Base-by-base conservation (phyloP, 64 coral and sea anemone genomes). In the Catalaphyllia jardinei region DNA sequence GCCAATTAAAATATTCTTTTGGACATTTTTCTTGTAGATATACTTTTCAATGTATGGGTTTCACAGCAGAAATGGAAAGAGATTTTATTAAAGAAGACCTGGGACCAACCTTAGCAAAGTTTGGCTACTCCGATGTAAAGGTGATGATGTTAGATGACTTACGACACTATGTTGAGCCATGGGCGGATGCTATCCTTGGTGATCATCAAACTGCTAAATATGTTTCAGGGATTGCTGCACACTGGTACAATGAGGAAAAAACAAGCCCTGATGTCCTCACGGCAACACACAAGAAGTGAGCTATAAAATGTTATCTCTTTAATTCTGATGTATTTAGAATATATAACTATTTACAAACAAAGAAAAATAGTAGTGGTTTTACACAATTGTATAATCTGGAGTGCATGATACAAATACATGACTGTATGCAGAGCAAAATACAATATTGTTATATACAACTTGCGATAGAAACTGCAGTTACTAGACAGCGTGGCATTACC, bases 91-190 rank as follows among this genome's bases (percentile, higher is more conserved):
- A 98, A 29, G 72, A 83, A 29, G 93, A 98, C 75, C 57, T 98
- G 31, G 96, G 96, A 15, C 96, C 96, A 78, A 88, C 86, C 3
- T 80, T 98, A 24, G 67, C 78, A 16, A 78, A 95, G 80, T 87
- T 82, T 60, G 93, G 93, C 2, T 90, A 95, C 61, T 84, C 77
- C 31, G 61, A 79, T 91, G 93, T 98, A 9, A 93, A 95, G 17
- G 64, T 98, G 11, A 98, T 98, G 78, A 98, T 98, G 85, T 30
- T 98, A 20, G 96, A 99, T 91, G 96, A 99, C 74, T 49, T 87
- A 20, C 67, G 96, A 30, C 7, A 82, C 9, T 91, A 88, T 65
- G 29, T 99, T 15, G n/a, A 82, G 18, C 17, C 35, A 2, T 99
- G 94, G 94, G 78, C 87, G 12, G 93, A 95, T 71, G 83, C 78